Evolutionary conservation across 1,140 invertebrate genomes (phyloP).

Genomic region (Drosophila jambulina): DNA sequence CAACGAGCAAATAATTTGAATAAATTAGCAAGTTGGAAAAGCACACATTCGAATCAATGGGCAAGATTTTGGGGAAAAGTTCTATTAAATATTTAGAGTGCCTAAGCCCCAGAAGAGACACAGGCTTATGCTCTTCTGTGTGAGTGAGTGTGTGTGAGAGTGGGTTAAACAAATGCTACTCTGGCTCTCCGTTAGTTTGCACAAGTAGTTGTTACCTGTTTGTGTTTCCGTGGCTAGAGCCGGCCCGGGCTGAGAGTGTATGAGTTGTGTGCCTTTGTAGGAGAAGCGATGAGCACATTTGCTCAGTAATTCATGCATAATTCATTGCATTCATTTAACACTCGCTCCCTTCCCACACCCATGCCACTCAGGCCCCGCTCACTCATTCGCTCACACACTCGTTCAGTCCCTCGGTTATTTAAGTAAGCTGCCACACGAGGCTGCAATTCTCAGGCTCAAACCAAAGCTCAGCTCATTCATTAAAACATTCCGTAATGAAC

Average conservation of each 20-base stretch:
- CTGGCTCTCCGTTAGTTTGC: slow-evolving; percentile 43
- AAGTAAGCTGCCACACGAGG: slow-evolving; percentile 62
- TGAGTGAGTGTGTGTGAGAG: slow-evolving; percentile 6
- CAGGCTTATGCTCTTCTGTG: slow-evolving; percentile 24
- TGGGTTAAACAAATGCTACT: slow-evolving; percentile 44
- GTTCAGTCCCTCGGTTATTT: slow-evolving; percentile 33
- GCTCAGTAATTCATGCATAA: slow-evolving; percentile 79
- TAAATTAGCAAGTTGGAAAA: slow-evolving; percentile 51
- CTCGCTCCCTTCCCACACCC: slow-evolving; percentile 35
- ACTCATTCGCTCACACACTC: slow-evolving; percentile 28
- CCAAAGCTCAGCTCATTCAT: slow-evolving; percentile 61
- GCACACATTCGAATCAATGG: slow-evolving; percentile 23
- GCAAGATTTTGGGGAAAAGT: slow-evolving; percentile 16
- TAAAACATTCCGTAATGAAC: slow-evolving; percentile 57
- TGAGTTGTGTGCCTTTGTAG: slow-evolving; percentile 35
- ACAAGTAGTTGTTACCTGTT: slow-evolving; percentile 62
- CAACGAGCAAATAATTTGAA: slow-evolving; percentile 74
- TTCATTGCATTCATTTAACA: slow-evolving; percentile 83
- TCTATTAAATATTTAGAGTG: slow-evolving; percentile 70
- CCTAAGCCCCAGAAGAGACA: slow-evolving; percentile 46
- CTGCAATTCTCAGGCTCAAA: slow-evolving; percentile 39
- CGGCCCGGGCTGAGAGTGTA: slow-evolving; percentile 2
- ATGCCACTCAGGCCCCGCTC: slow-evolving; percentile 19
- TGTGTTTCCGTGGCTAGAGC: slow-evolving; percentile 28
- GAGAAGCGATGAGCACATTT: slow-evolving; percentile 63